phyloP scores from a whole-genome alignment of 2,888 invertebrate genomes.

The Erpobdella octoculata region DNA sequence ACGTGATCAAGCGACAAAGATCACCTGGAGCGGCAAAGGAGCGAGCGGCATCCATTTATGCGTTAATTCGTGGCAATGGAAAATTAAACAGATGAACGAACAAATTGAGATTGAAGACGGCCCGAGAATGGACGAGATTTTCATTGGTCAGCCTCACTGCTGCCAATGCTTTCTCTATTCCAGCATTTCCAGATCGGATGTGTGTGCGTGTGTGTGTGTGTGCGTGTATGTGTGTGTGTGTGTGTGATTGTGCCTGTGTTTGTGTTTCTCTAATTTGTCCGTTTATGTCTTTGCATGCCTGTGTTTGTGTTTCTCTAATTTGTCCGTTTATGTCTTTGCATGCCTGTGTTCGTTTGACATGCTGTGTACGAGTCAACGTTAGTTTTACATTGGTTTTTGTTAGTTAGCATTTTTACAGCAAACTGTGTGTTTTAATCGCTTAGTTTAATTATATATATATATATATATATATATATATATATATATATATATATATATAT shows the following conservation, averaged over 20 bases:
- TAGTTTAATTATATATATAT: not conserved
- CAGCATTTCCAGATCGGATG: not conserved
- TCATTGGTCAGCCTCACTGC: too few relatives aligned
- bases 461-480: not conserved
- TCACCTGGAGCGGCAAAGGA: too few relatives aligned
- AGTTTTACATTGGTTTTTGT: too few relatives aligned
- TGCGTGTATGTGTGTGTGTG: slow-evolving; percentile 2
- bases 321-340: not conserved
- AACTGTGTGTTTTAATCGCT: not conserved
- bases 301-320: not conserved
- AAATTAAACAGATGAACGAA: not conserved
- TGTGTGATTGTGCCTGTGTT: not conserved
- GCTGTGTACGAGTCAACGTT: too few relatives aligned
- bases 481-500: not conserved
- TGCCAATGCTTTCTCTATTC: too few relatives aligned
- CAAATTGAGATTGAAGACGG: slow-evolving; percentile 2
- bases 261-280: not conserved
- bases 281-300: not conserved
- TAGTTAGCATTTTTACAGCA: not conserved
- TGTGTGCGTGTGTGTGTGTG: not conserved
- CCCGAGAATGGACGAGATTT: not conserved
- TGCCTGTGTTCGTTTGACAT: not conserved
- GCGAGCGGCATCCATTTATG: not conserved
- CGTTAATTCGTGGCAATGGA: slow-evolving; percentile 1
- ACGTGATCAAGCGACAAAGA: slow-evolving; percentile 5